Conservation (phyloP, 2,797 vertebrate genomes). For the Phalloptychus januarius region DNA sequence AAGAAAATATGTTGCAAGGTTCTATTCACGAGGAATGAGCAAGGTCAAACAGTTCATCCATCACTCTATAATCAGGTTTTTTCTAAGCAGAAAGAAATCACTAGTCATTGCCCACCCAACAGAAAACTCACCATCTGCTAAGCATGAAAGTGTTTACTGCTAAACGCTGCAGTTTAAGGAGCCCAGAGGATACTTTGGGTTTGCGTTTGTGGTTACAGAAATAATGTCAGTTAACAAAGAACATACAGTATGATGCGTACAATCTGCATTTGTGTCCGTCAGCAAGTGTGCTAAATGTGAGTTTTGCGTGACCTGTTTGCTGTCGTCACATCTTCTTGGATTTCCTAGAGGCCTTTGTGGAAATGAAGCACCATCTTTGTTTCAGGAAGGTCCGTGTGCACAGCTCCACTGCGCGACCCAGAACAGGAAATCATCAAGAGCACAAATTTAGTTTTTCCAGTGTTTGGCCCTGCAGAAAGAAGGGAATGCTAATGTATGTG, state of each 20-base stretch:
- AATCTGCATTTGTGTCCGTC: constrained; percentile 19
- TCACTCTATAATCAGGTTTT: neutral
- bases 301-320: constrained; percentile 30
- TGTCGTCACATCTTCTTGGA: constrained; percentile 36
- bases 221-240: constrained; percentile 34
- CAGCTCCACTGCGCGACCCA: neutral
- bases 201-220: constrained; percentile 21
- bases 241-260: constrained; percentile 24
- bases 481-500: neutral
- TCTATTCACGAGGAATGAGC: neutral
- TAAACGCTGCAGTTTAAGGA: neutral
- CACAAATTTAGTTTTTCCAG: constrained; percentile 10
- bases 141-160: constrained; percentile 9
- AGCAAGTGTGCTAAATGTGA: constrained; percentile 17
- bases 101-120: neutral
- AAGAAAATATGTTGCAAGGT: neutral
- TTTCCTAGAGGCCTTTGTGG: constrained; percentile 45
- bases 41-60: neutral
- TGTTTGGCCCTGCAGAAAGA: neutral
- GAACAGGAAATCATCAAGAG: neutral
- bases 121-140: constrained; percentile 36
- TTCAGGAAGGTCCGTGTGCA: constrained; percentile 4
- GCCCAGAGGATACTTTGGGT: constrained; percentile 10
- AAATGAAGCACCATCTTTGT: constrained; percentile 47
- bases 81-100: neutral